Conservation (phyloP, 1,140 invertebrate species). For the Drosophila sucinea region DNA sequence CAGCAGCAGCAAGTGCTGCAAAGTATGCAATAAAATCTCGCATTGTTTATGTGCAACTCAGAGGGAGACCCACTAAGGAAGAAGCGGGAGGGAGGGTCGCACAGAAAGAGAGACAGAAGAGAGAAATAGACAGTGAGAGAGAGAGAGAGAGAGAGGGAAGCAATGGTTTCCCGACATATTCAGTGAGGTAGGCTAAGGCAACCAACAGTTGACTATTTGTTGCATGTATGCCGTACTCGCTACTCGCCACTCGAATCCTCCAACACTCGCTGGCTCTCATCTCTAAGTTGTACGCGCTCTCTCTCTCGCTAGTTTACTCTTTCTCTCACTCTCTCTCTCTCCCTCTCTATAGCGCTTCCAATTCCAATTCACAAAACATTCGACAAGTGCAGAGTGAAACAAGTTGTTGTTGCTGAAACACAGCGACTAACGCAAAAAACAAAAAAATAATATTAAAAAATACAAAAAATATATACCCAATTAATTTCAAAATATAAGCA, state of each 20-base stretch:
- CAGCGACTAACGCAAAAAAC: conserved; percentile 70
- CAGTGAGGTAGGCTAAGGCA: conserved; percentile 79
- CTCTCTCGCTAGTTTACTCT: neutral
- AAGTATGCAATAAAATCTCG: conserved; percentile 80
- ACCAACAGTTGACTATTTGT: conserved; percentile 81
- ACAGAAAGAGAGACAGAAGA: neutral
- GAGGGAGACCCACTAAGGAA: conserved; percentile 15
- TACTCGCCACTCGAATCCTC: neutral
- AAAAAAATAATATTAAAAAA: conserved; percentile 18
- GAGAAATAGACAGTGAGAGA: conserved; percentile 16
- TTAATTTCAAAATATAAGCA: conserved; percentile 36
- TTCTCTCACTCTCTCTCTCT: conserved; percentile 8
- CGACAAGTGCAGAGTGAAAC: conserved; percentile 81
- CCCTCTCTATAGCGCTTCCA: conserved; percentile 26
- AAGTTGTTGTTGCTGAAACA: conserved; percentile 79
- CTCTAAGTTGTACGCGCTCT: neutral
- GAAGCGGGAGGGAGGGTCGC: neutral
- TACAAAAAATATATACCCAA: too few species aligned
- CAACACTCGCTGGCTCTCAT: conserved; percentile 21
- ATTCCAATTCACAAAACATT: conserved; percentile 76
- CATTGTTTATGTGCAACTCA: conserved; percentile 76
- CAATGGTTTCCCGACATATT: conserved; percentile 29
- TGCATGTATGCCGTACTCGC: conserved; percentile 61
- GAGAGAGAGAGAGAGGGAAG: conserved; percentile 2
- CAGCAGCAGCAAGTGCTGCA: conserved; percentile 56